Evolutionary conservation across 2,113 vertebrate species (phyloP).

Genomic region (Martes martes): DNA sequence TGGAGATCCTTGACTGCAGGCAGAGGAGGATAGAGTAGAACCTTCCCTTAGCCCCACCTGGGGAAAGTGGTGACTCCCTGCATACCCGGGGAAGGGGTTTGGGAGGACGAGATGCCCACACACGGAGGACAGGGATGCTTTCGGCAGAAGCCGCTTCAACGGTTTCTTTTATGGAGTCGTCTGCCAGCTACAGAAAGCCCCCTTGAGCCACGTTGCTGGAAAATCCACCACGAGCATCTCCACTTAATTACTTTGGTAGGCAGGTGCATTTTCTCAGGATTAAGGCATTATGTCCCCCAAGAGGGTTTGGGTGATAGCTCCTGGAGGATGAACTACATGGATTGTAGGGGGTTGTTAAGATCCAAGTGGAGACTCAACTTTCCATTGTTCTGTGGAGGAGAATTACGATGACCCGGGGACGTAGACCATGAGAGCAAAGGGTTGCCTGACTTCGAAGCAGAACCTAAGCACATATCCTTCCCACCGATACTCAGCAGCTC

Average conservation of each 20-base stretch:
- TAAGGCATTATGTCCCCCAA: neutral
- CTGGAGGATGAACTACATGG: neutral
- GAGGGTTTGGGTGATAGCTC: neutral
- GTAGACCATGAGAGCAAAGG: neutral
- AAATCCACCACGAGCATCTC: neutral
- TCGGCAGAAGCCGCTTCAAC: neutral
- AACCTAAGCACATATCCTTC: neutral
- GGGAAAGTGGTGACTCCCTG: too few species aligned
- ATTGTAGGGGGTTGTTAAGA: neutral
- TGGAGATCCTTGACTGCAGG: neutral
- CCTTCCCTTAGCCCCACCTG: fast-evolving
- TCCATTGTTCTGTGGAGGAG: neutral
- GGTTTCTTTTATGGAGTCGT: neutral
- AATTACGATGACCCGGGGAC: neutral
- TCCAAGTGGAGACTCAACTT: neutral
- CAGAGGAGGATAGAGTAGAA: too few species aligned
- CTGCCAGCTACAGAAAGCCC: neutral
- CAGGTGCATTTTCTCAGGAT: neutral
- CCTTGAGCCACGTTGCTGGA: neutral
- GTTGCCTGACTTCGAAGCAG: neutral
- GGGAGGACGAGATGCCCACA: neutral
- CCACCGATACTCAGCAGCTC: neutral
- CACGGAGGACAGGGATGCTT: neutral
- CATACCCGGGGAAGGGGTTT: too few species aligned
- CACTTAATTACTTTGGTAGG: neutral